These are phyloP conservation scores for Brachionus koreanus DNA, from an alignment of 1,140 invertebrate species.

Conservation along the genomic window DNA sequence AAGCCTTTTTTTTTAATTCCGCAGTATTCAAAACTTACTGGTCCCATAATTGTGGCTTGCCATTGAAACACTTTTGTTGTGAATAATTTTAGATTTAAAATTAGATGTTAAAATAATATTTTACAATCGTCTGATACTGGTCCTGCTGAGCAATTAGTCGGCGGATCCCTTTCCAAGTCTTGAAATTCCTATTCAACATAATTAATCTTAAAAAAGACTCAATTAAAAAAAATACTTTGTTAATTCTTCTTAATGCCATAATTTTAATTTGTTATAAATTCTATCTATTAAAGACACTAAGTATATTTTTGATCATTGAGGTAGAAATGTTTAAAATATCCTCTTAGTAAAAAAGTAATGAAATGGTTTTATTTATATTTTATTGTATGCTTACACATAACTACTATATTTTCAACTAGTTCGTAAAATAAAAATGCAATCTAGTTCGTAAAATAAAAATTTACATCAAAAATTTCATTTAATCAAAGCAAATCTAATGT, in stretches of 20 bases:
- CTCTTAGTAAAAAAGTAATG: neutral
- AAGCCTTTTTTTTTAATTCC: conserved; percentile 22
- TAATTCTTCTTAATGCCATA: conserved; percentile 43
- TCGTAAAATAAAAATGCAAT: neutral
- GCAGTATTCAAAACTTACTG: neutral
- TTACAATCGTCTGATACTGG: conserved; percentile 58
- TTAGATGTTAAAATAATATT: neutral
- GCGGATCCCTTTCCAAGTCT: conserved; percentile 57
- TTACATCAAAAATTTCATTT: neutral
- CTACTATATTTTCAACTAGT: neutral
- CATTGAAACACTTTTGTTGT: conserved; percentile 46
- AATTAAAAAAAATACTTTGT: conserved; percentile 33
- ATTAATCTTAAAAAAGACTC: neutral
- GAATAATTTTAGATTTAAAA: neutral
- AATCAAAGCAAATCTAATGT: neutral
- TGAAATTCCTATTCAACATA: conserved; percentile 45
- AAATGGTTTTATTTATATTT: neutral
- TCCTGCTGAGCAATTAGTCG: conserved; percentile 58
- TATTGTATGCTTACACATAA: neutral
- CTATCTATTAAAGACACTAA: neutral
- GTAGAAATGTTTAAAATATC: neutral
- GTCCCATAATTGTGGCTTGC: conserved; percentile 48
- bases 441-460: neutral
- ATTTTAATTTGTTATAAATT: neutral
- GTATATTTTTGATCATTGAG: neutral